Evolutionary conservation across 30 jellyfish, hydroid and myxozoan genomes (phyloP).

Genomic region (Aurelia aurita complex sp. Pacific): DNA sequence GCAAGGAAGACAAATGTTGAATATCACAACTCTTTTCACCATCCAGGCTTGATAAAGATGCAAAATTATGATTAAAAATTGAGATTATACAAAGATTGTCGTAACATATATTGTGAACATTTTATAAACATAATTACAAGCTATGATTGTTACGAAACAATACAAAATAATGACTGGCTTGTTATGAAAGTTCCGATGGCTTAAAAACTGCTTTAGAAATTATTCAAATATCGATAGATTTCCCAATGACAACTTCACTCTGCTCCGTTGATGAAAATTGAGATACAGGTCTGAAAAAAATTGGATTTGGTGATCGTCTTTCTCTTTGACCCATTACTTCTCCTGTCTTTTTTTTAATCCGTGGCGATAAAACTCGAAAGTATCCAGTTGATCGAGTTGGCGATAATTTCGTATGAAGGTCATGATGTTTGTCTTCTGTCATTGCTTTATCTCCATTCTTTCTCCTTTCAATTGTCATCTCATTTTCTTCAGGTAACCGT

Average conservation of each 20-base stretch:
- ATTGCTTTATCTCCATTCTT: not conserved
- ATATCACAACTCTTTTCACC: too few species aligned
- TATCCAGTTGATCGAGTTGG: slow-evolving; percentile 33
- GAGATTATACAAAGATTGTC: too few species aligned
- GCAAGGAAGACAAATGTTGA: too few species aligned
- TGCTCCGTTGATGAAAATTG: not conserved
- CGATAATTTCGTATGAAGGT: not conserved
- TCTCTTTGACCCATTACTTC: slow-evolving; percentile 34
- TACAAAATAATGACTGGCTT: not conserved
- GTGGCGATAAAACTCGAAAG: slow-evolving; percentile 30
- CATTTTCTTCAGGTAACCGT: slow-evolving; percentile 17
- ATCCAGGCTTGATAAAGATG: too few species aligned
- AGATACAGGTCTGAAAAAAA: slow-evolving; percentile 23
- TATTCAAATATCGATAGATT: slow-evolving; percentile 15
- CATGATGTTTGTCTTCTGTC: slow-evolving; percentile 2
- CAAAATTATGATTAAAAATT: too few species aligned
- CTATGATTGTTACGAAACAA: not conserved
- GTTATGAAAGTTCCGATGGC: not conserved
- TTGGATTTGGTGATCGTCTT: slow-evolving; percentile 30
- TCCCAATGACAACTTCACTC: slow-evolving; percentile 1
- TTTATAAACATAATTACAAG: not conserved
- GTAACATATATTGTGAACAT: too few species aligned
- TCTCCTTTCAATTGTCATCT: not conserved
- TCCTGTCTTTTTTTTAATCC: slow-evolving; percentile 9
- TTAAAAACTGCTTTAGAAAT: not conserved